Evolutionary conservation across 2,888 invertebrate genomes (phyloP).

Genomic region (Deilephila elpenor): DNA sequence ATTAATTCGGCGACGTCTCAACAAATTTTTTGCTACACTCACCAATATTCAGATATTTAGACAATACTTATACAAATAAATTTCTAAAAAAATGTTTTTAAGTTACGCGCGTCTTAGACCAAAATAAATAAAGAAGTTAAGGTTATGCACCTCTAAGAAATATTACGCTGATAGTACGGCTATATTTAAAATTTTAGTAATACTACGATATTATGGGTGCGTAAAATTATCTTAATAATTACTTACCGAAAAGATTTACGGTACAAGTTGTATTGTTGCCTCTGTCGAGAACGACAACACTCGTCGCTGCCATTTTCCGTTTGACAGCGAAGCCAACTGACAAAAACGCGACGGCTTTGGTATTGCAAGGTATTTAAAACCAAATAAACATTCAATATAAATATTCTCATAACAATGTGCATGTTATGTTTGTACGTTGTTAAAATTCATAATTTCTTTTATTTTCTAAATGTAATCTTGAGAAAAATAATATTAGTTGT

Average conservation of each 20-base stretch:
- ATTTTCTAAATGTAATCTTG: no score
- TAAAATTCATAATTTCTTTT: no score
- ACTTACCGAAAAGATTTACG: slow-evolving; percentile 97
- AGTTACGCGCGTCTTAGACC: slow-evolving; percentile 74
- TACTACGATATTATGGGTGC: slow-evolving; percentile 32
- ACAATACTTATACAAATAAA: slow-evolving; percentile 20
- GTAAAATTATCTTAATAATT: slow-evolving; percentile 41
- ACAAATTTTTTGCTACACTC: slow-evolving; percentile 21
- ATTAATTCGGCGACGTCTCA: slow-evolving; percentile 28
- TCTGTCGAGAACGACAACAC: slow-evolving; percentile 97
- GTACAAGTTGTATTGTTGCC: slow-evolving; percentile 98
- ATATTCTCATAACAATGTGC: not conserved
- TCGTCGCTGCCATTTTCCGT: slow-evolving; percentile 92
- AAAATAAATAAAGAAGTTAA: slow-evolving; percentile 69
- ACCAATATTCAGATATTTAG: slow-evolving; percentile 7
- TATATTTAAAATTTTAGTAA: slow-evolving; percentile 27
- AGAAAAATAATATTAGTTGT: no score
- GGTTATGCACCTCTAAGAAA: slow-evolving; percentile 60
- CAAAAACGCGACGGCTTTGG: slow-evolving; percentile 51
- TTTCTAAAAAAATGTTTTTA: slow-evolving; percentile 50
- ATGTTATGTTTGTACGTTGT: no score
- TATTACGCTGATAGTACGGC: slow-evolving; percentile 20
- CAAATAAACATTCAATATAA: not conserved
- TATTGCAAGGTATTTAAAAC: slow-evolving; percentile 25
- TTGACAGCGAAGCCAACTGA: slow-evolving; percentile 81